Conservation (phyloP, 2,113 vertebrate species). For the Epinephelus lanceolatus region DNA sequence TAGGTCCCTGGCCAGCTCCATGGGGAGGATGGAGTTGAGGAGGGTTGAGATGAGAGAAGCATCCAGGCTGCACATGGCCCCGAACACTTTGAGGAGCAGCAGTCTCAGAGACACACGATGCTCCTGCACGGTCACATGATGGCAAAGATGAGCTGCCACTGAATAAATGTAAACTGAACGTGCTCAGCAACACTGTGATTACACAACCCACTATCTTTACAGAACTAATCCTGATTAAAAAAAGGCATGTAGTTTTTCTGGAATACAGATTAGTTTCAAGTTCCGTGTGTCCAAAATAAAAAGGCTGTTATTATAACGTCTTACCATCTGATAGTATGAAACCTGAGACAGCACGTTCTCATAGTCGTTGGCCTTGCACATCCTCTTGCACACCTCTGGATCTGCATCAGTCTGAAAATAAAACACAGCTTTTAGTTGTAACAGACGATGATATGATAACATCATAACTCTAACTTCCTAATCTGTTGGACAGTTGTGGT, state of each 20-base stretch:
- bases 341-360: slow-evolving; percentile 94
- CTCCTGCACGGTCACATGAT: slow-evolving; percentile 85
- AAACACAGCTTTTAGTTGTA: not conserved
- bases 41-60: slow-evolving; percentile 92
- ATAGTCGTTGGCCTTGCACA: slow-evolving; percentile 93
- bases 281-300: not conserved
- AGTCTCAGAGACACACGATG: slow-evolving; percentile 91
- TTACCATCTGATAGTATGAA: slow-evolving; percentile 98
- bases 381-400: slow-evolving; percentile 97
- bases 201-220: not conserved
- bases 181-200: not conserved
- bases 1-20: slow-evolving; percentile 97
- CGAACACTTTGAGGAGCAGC: slow-evolving; percentile 96
- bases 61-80: slow-evolving; percentile 96
- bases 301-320: not conserved
- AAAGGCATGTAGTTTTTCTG: not conserved
- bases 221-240: not conserved
- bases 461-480: slow-evolving; percentile 8
- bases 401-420: slow-evolving; percentile 94
- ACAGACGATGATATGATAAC: not conserved
- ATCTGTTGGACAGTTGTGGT: not conserved
- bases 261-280: not conserved
- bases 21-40: slow-evolving; percentile 95
- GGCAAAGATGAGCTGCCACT: not conserved
- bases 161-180: not conserved